Conservation (phyloP, 2,888 invertebrate species). For the Ormyrus pomaceus region DNA sequence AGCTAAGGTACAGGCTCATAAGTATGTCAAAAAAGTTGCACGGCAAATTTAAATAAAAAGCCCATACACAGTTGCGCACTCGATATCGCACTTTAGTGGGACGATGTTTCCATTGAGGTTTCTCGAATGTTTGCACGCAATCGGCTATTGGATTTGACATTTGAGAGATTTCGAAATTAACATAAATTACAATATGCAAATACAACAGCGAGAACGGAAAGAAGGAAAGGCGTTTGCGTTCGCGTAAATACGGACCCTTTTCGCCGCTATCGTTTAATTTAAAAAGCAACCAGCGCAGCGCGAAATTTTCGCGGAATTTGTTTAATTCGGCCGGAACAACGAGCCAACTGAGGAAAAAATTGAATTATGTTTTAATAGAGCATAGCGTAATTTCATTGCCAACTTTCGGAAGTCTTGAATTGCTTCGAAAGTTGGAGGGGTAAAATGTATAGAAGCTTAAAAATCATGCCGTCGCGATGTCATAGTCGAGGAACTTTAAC, state of each 20-base stretch:
- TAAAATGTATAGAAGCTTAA: not conserved
- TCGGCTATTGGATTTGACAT: conserved; percentile 27
- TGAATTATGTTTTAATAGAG: conserved; percentile 3
- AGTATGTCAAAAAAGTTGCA: too few relatives aligned
- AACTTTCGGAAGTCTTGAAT: conserved; percentile 16
- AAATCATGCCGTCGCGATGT: conserved; percentile 23
- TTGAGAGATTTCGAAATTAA: conserved; percentile 56
- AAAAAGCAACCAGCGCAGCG: too few relatives aligned
- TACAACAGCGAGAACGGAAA: conserved; percentile 2
- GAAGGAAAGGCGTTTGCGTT: not conserved
- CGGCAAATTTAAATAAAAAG: too few relatives aligned
- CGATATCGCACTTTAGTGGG: too few relatives aligned
- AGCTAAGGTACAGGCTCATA: too few relatives aligned
- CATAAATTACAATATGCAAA: conserved; percentile 62
- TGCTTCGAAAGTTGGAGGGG: conserved; percentile 20
- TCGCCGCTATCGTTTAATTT: too few relatives aligned
- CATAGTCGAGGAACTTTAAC: not conserved
- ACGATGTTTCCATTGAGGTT: not conserved
- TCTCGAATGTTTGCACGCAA: conserved; percentile 16
- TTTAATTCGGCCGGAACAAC: too few relatives aligned
- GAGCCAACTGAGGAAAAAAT: not conserved
- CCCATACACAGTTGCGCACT: too few relatives aligned
- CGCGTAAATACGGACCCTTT: not conserved
- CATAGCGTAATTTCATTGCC: conserved; percentile 4
- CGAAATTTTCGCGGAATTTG: too few relatives aligned